phyloP scores from a whole-genome alignment of 2,888 invertebrate species.

The Pyralis farinalis region DNA sequence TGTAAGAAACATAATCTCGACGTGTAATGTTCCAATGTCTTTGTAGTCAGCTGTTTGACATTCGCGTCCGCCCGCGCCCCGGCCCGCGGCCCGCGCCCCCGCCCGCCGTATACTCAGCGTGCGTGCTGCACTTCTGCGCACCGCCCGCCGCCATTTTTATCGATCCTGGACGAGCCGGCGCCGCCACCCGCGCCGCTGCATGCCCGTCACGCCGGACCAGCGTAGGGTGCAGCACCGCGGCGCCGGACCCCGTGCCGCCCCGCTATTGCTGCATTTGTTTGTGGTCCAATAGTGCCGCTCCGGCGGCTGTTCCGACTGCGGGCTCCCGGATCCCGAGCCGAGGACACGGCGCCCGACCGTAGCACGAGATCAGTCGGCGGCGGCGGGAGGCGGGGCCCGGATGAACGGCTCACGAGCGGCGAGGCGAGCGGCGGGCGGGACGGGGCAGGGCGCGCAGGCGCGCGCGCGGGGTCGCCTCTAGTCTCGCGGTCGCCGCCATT shows the following conservation, averaged over 20 bases:
- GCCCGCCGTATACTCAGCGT: constrained; percentile 22
- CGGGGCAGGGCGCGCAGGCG: constrained; percentile 43
- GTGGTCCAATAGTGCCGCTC: too few species aligned
- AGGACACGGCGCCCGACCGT: constrained; percentile 10
- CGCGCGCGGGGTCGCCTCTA: constrained; percentile 45
- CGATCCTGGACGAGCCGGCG: constrained; percentile 27
- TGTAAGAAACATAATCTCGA: constrained; percentile 15
- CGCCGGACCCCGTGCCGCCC: too few species aligned
- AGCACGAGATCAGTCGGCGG: neutral
- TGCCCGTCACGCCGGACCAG: too few species aligned
- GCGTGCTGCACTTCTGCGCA: constrained; percentile 53
- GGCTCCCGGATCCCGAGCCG: constrained; percentile 16
- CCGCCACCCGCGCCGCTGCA: too few species aligned
- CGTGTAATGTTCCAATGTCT: constrained; percentile 38
- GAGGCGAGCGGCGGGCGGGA: constrained; percentile 28
- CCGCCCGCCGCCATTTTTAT: constrained; percentile 46
- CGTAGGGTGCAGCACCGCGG: constrained; percentile 14
- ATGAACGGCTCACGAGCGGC: constrained; percentile 33
- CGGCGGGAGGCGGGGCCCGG: constrained; percentile 29
- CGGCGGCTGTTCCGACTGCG: constrained; percentile 14
- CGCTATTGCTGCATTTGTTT: too few species aligned
- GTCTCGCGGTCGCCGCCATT: constrained; percentile 57
- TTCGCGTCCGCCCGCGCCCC: constrained; percentile 38
- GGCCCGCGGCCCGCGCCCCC: constrained; percentile 16
- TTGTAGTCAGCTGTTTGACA: constrained; percentile 71